Evolutionary conservation across 30 jellyfish, hydroid and myxozoan genomes (phyloP).

Genomic region (Aurelia sp.): DNA sequence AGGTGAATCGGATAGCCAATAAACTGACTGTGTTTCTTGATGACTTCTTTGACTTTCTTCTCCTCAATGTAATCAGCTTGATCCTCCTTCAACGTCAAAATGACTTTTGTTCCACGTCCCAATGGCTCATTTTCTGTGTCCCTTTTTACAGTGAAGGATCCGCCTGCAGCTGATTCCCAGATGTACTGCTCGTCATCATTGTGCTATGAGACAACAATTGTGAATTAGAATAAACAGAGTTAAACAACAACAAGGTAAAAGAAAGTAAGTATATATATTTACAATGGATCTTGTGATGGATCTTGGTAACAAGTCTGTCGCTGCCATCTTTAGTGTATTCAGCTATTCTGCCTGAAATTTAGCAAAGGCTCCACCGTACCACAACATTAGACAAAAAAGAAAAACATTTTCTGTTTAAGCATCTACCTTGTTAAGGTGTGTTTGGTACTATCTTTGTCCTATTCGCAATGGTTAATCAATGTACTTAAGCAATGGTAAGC

Average conservation of each 20-base stretch:
- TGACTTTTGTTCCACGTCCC: conserved; percentile 97
- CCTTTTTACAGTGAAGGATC: conserved; percentile 90
- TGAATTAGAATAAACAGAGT: too few species aligned
- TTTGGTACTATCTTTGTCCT: too few species aligned
- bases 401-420: too few species aligned
- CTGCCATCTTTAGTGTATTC: too few species aligned
- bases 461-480: too few species aligned
- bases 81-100: conserved; percentile 92
- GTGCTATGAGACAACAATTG: conserved; percentile 24
- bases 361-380: too few species aligned
- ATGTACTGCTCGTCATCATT: conserved; percentile 98
- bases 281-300: too few species aligned
- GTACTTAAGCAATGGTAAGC: too few species aligned
- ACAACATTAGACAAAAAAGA: too few species aligned
- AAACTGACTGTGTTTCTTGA: conserved; percentile 98
- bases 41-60: conserved; percentile 84
- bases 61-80: conserved; percentile 89
- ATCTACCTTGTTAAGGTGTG: too few species aligned
- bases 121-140: conserved; percentile 96
- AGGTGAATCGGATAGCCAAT: conserved; percentile 94
- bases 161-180: conserved; percentile 99
- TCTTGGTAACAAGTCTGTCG: too few species aligned
- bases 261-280: background rate
- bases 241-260: background rate
- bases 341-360: too few species aligned